A percentile compares a stretch with the other conserved stretches of the same genome.
Evolutionary conservation across 2,113 vertebrate genomes (phyloP).

Genomic region (Chlorodrepanis virens): DNA sequence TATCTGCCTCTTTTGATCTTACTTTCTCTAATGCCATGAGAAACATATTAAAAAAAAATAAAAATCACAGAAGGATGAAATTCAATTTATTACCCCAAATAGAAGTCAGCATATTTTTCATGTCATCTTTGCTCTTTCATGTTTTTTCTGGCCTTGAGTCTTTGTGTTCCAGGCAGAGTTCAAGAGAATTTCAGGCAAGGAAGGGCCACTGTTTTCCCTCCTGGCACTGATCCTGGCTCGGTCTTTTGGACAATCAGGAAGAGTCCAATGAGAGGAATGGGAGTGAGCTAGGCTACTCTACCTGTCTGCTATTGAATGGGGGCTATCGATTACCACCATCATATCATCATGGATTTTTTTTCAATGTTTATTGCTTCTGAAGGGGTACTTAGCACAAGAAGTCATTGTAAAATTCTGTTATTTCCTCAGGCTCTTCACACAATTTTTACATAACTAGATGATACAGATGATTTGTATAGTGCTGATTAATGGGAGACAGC

Average conservation of each 20-base stretch:
- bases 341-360: neutral
- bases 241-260: neutral
- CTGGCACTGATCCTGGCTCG: rapidly evolving
- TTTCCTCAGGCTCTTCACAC: neutral
- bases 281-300: neutral
- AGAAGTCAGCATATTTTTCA: neutral
- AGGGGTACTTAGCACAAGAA: neutral
- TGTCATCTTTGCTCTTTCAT: neutral
- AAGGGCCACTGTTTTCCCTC: neutral
- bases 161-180: neutral
- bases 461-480: neutral
- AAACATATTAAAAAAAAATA: neutral
- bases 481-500: neutral
- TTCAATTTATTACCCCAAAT: neutral
- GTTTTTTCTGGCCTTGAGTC: neutral
- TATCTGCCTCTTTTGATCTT: neutral
- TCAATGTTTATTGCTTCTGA: neutral
- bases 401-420: neutral
- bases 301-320: neutral
- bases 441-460: neutral
- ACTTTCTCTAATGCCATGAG: neutral
- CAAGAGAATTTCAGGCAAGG: neutral
- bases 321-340: neutral
- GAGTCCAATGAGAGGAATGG: rapidly evolving
- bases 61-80: neutral